Evolutionary conservation across 37 sponge, comb jelly and placozoan species (phyloP).

Genomic region (Hexactinellida sp.): DNA sequence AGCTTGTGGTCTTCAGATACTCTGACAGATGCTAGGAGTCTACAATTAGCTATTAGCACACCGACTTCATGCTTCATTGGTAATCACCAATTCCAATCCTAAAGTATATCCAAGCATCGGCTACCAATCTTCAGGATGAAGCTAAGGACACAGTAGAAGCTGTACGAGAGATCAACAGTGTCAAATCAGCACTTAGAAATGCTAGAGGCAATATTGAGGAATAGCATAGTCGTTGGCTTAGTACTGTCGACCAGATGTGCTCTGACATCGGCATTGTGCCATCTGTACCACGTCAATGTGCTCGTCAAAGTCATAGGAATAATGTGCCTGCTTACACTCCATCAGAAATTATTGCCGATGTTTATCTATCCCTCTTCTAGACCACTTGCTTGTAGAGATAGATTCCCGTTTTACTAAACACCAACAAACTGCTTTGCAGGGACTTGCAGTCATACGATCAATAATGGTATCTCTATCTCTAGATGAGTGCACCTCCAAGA

Average conservation of each 20-base stretch:
- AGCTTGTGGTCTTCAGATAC: conserved; percentile 32
- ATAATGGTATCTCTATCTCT: conserved; percentile 22
- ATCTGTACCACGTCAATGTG: conserved; percentile 35
- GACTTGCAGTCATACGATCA: conserved; percentile 19
- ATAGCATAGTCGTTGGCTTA: conserved; percentile 30
- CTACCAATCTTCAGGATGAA: conserved; percentile 32
- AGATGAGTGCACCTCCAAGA: conserved; percentile 17
- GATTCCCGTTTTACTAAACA: conserved; percentile 22
- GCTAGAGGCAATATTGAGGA: conserved; percentile 26
- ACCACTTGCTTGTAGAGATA: conserved; percentile 29
- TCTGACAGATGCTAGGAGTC: conserved; percentile 36
- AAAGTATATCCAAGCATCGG: conserved; percentile 30
- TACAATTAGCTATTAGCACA: conserved; percentile 32
- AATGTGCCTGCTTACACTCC: conserved; percentile 30
- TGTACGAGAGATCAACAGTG: conserved; percentile 27
- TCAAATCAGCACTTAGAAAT: conserved; percentile 18
- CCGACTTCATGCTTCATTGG: conserved; percentile 30
- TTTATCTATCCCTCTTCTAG: conserved; percentile 24
- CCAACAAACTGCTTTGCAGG: conserved; percentile 26
- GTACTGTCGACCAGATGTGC: conserved; percentile 16
- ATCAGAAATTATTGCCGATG: conserved; percentile 22
- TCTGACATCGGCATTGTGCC: conserved; percentile 22
- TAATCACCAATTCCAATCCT: conserved; percentile 34
- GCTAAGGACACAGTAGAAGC: conserved; percentile 44
- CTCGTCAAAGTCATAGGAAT: conserved; percentile 23